Conservation (phyloP, 2,797 vertebrate species). For the Botia almorhae region DNA sequence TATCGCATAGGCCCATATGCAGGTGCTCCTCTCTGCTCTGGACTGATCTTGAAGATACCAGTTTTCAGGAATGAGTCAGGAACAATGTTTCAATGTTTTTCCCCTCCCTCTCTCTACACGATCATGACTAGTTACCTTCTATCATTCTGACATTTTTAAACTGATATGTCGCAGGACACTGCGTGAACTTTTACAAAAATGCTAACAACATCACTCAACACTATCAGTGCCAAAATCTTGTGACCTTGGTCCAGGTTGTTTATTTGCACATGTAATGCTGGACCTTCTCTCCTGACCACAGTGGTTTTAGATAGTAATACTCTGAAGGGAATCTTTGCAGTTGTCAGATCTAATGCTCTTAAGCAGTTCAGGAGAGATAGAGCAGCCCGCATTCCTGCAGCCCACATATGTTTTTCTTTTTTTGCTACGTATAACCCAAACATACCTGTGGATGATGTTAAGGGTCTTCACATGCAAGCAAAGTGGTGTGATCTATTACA, state of each 20-base stretch:
- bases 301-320: slow-evolving; percentile 33
- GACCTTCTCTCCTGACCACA: slow-evolving; percentile 28
- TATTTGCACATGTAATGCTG: slow-evolving; percentile 37
- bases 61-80: slow-evolving; percentile 52
- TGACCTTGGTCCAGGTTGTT: slow-evolving; percentile 40
- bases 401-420: slow-evolving; percentile 73
- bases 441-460: slow-evolving; percentile 69
- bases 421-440: slow-evolving; percentile 79
- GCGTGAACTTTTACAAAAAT: slow-evolving; percentile 16
- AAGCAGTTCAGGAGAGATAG: slow-evolving; percentile 70
- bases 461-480: slow-evolving; percentile 58
- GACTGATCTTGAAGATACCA: slow-evolving; percentile 52
- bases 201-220: slow-evolving; percentile 6
- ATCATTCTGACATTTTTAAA: slow-evolving; percentile 9
- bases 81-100: slow-evolving; percentile 1
- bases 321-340: slow-evolving; percentile 37
- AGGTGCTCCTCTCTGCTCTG: slow-evolving; percentile 56
- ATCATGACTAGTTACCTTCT: neutral
- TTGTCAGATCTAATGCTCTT: slow-evolving; percentile 55
- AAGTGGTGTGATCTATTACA: slow-evolving; percentile 13
- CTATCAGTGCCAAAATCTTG: slow-evolving; percentile 33
- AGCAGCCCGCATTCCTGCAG: slow-evolving; percentile 72
- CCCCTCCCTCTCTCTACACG: slow-evolving; percentile 8
- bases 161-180: neutral
- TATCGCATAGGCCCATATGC: slow-evolving; percentile 60